phyloP scores from a whole-genome alignment of 92 coral and sea anemone genomes.

The Paragorgia papillata region DNA sequence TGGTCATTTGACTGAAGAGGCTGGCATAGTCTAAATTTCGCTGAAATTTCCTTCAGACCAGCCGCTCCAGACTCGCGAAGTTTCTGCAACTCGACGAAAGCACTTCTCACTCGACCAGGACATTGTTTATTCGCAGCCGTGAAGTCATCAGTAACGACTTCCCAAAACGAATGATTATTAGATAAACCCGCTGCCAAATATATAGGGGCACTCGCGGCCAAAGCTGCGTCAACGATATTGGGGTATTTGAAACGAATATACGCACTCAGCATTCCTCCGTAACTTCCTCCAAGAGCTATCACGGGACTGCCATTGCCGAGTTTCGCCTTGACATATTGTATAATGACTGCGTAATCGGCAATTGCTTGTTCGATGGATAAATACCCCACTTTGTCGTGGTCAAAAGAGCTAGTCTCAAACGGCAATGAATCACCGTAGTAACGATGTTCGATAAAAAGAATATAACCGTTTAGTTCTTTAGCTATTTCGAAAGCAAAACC shows the following conservation, averaged over 20 bases:
- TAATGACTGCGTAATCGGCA: slow-evolving; percentile 86
- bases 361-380: slow-evolving; percentile 85
- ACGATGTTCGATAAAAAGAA: slow-evolving; percentile 92
- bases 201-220: slow-evolving; percentile 97
- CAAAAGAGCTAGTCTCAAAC: slow-evolving; percentile 83
- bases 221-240: slow-evolving; percentile 79
- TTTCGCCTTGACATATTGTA: slow-evolving; percentile 65
- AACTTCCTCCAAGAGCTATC: slow-evolving; percentile 96
- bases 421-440: slow-evolving; percentile 94
- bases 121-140: slow-evolving; percentile 67
- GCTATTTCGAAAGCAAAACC: slow-evolving; percentile 98
- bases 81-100: slow-evolving; percentile 69
- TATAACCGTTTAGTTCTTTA: slow-evolving; percentile 72
- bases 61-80: slow-evolving; percentile 66
- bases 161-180: slow-evolving; percentile 76
- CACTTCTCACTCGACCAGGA: slow-evolving; percentile 66
- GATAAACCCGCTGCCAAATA: slow-evolving; percentile 67
- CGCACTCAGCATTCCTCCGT: slow-evolving; percentile 96
- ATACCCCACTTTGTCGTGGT: slow-evolving; percentile 79
- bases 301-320: slow-evolving; percentile 72
- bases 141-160: slow-evolving; percentile 88
- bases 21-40: slow-evolving; percentile 82
- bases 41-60: slow-evolving; percentile 75
- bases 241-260: slow-evolving; percentile 93
- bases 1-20: slow-evolving; percentile 75